Percentiles rank a stretch among this genome's conserved stretches.
phyloP scores from a whole-genome alignment of 2,888 invertebrate species.

The Druceiella hillmani region DNA sequence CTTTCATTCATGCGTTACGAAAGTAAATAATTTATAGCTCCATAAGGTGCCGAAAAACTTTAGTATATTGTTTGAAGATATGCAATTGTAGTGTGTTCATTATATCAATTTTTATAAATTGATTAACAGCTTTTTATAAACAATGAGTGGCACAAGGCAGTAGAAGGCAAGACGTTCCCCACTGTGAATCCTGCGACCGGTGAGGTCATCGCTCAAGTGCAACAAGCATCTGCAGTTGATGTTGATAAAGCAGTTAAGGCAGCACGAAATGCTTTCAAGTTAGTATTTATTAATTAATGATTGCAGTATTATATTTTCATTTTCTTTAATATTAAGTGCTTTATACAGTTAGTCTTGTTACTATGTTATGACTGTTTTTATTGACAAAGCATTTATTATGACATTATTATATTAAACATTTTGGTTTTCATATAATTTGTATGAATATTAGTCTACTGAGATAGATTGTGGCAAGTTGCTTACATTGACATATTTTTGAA shows the following conservation, averaged over 20 bases:
- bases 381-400: no score
- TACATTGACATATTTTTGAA: no score
- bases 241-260: conserved; percentile 64
- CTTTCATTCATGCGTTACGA: no score
- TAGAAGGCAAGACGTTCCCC: conserved; percentile 69
- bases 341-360: no score
- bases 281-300: conserved; percentile 22
- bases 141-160: conserved; percentile 82
- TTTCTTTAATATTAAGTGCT: no score
- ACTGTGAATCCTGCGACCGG: conserved; percentile 68
- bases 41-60: no score
- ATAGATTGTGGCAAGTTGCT: no score
- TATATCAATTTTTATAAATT: not conserved
- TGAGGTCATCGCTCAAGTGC: conserved; percentile 63
- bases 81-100: conserved; percentile 1
- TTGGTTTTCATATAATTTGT: no score
- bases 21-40: no score
- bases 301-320: not conserved
- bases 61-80: not conserved
- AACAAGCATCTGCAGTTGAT: conserved; percentile 61
- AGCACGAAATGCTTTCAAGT: conserved; percentile 59
- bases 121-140: conserved; percentile 72
- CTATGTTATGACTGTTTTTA: no score
- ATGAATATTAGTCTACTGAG: no score
- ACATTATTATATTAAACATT: no score